Base-by-base conservation (phyloP, 2,797 vertebrate species). In the Buceros bicornis region DNA sequence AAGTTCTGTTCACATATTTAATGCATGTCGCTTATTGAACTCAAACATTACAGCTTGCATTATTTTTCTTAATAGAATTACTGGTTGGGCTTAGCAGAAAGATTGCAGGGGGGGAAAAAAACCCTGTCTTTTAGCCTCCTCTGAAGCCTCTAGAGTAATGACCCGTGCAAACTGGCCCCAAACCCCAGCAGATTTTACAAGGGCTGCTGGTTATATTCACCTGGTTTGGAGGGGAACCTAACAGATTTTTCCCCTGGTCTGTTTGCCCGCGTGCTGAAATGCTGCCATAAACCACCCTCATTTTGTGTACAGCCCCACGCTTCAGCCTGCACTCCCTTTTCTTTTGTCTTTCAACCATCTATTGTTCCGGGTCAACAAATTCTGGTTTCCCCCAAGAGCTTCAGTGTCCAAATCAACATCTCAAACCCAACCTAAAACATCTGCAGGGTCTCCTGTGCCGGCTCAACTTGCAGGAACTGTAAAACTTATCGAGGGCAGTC, bases 1-100 rank as follows among this genome's bases (percentile, higher is more conserved):
- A 93, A 97, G 86, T 95, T 96, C 92, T 97, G 88, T 90, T 96
- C 93, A 51, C 87, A 89, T 97, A 92, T 94, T 97, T 96, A 83
- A 95, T 92, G 67, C 58, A 83, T 92, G 95, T 96, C 40, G 7
- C 89, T 93, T 97, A 89, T 87, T 95, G 90, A 94, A 95, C 85
- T 87, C 91, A 72, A 92, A 78, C 93, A 87, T 97, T 93, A 65
- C 79, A 87, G 88, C 87, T 87, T 93, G 90, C 76, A 78, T 93
- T 94, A 78, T 93, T 97, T 97, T 96, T 81, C 93, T 93, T 94
- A 96, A 90, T 82, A 65, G 81, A 93, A 90, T 95, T 96, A 95
- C 78, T 91, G 65, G 45, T 69, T 3, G 4, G 78, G 61, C 61
- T 90, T 94, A 91, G 92, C 56, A 40, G 71, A 78, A 82, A 73